Evolutionary conservation across 2,113 vertebrate genomes (phyloP).

Genomic region (Aplodontia rufa): DNA sequence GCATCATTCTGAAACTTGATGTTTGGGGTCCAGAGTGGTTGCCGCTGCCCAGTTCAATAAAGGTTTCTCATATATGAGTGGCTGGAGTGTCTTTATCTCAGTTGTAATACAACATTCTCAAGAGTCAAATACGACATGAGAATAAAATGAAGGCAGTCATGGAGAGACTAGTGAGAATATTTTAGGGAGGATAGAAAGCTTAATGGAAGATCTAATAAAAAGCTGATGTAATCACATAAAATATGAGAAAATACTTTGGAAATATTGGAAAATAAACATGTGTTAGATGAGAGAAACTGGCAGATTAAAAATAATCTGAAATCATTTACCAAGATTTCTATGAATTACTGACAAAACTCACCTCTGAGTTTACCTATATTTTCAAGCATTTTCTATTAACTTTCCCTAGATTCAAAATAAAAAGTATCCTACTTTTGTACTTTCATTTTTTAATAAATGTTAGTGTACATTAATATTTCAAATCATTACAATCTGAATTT

Average conservation of each 20-base stretch:
- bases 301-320: not conserved
- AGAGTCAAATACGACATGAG: not conserved
- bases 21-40: no score
- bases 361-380: not conserved
- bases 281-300: not conserved
- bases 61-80: no score
- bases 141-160: not conserved
- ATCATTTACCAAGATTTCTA: not conserved
- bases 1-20: no score
- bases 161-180: not conserved
- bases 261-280: not conserved
- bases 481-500: not conserved
- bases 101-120: no score
- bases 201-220: not conserved
- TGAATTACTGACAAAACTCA: not conserved
- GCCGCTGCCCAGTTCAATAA: no score
- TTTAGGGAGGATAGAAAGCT: not conserved
- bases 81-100: no score
- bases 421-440: not conserved
- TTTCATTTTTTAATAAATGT: not conserved
- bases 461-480: not conserved
- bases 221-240: not conserved
- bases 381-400: not conserved
- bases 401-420: not conserved
- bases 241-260: not conserved